Percentiles rank a stretch among this genome's conserved stretches.
phyloP scores from a whole-genome alignment of 2,113 vertebrate species.

The Nycticorax nycticorax region DNA sequence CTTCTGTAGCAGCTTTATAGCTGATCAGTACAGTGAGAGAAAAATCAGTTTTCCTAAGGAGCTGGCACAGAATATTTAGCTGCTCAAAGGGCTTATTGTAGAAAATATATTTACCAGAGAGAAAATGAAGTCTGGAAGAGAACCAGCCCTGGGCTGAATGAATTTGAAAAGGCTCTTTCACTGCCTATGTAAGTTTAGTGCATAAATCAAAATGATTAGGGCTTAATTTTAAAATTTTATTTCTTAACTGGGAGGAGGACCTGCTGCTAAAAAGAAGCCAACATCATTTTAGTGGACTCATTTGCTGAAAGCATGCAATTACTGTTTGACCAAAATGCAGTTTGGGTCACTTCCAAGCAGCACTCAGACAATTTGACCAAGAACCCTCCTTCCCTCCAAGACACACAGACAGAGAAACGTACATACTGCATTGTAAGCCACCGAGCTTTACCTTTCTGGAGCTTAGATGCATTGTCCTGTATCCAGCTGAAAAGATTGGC shows the following conservation, averaged over 20 bases:
- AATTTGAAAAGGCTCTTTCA: conserved; percentile 31
- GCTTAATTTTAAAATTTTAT: not conserved
- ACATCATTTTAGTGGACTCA: not conserved
- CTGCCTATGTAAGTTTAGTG: not conserved
- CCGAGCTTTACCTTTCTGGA: conserved; percentile 85
- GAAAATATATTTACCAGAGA: conserved; percentile 5
- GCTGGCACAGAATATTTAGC: not conserved
- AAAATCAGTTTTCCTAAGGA: not conserved
- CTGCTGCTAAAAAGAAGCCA: not conserved
- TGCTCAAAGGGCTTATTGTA: not conserved
- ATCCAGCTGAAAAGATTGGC: conserved; percentile 94
- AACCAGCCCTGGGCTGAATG: not conserved
- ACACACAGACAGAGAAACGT: not conserved
- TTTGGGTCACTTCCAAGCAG: not conserved
- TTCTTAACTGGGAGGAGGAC: not conserved
- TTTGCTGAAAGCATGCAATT: not conserved
- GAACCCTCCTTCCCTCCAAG: not conserved
- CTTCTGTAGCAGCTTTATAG: not conserved
- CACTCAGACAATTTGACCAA: not conserved
- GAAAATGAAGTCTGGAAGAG: conserved; percentile 19
- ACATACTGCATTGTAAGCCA: not conserved
- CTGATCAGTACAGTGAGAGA: not conserved
- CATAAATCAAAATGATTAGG: not conserved
- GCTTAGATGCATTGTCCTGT: conserved; percentile 89
- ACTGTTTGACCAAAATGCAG: not conserved